Percentiles rank a stretch among this genome's conserved stretches.
These are phyloP conservation scores for Ethmia dodecea DNA, from an alignment of 2,888 invertebrate genomes.

Conservation along the genomic window DNA sequence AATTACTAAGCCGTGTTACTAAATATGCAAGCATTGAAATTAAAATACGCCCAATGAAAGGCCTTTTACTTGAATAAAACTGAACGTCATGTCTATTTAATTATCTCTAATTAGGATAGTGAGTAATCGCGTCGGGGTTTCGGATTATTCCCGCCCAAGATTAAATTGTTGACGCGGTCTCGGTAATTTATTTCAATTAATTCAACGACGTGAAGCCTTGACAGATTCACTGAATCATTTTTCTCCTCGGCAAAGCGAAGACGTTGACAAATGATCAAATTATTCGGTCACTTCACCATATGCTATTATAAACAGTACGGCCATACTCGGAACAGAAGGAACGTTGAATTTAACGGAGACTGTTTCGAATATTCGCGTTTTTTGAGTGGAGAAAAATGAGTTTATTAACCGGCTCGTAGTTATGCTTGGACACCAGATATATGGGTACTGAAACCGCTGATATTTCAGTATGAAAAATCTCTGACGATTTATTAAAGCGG, in stretches of 20 bases:
- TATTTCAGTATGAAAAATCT: slow-evolving; percentile 60
- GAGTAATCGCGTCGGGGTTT: slow-evolving; percentile 43
- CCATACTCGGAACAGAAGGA: too few relatives aligned
- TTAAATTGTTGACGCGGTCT: slow-evolving; percentile 51
- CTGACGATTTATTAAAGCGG: slow-evolving; percentile 56
- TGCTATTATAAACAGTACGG: too few relatives aligned
- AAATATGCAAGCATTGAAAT: too few relatives aligned
- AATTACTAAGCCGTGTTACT: too few relatives aligned
- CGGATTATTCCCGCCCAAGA: slow-evolving; percentile 42
- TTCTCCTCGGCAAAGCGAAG: slow-evolving; percentile 58
- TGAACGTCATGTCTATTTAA: not conserved
- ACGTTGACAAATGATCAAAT: slow-evolving; percentile 69
- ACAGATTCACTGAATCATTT: slow-evolving; percentile 72
- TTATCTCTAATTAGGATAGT: slow-evolving; percentile 21
- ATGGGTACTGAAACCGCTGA: slow-evolving; percentile 48
- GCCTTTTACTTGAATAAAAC: not conserved
- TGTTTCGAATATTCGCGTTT: slow-evolving; percentile 2
- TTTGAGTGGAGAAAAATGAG: slow-evolving; percentile 32
- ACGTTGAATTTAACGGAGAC: too few relatives aligned
- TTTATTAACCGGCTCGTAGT: slow-evolving; percentile 47
- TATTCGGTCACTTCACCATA: slow-evolving; percentile 59
- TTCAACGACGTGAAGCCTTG: slow-evolving; percentile 57
- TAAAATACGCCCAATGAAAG: too few relatives aligned
- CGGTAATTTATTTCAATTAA: slow-evolving; percentile 72
- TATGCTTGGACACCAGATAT: slow-evolving; percentile 37